Base-by-base conservation (phyloP, 2,888 invertebrate genomes). In the Conchocele bisecta region DNA sequence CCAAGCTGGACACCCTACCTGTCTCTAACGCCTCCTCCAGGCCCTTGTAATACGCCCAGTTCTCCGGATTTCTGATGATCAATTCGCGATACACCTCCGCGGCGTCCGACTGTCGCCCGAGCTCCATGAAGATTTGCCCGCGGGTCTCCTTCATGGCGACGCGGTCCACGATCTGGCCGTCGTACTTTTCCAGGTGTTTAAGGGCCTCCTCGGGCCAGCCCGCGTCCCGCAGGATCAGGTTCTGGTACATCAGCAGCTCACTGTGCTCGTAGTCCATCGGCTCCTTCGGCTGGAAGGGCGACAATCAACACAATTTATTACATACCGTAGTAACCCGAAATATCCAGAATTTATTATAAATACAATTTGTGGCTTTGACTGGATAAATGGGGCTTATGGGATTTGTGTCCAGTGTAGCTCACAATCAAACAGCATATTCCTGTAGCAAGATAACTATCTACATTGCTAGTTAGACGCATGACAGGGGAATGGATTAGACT, bases 191-290 rank as follows among this genome's bases (percentile, higher is more conserved):
- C 86, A 99, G 93, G 93, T 98, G 98, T 81, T 94, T 94, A 72
- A 99, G 92, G 4, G 99, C 99, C 84, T 95, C 95, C 74, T 87
- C 94, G 82, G 94, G 93, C 88, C 96, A 96, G 26, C 96, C 97
- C 0, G 98, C 96, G 92, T 99, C 99, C 79, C 97, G 79, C 78
- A 99, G 94, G 59, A 99, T 97, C 94, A 97, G 94, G 92, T 98
- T 98, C 92, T 99, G 98, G 92, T 99, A 99, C 20, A 99, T 93
- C 63, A 99, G 93, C 87, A 99, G 92, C 91, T 99, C 99, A 89
- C 98, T 98, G 92, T 98, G 97, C 91, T 99, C 99, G 92, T 98
- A 98, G 91, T 99, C 98, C 56, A 80, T 83, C 5, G 86, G 83
- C n/a, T n/a, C n/a, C 70, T 90, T 91, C 7, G 89, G 88, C 88